Evolutionary conservation across 2,888 invertebrate genomes (phyloP), one percentile per base, ranked within the genome.

Genomic region (Epinotia bilunana): DNA sequence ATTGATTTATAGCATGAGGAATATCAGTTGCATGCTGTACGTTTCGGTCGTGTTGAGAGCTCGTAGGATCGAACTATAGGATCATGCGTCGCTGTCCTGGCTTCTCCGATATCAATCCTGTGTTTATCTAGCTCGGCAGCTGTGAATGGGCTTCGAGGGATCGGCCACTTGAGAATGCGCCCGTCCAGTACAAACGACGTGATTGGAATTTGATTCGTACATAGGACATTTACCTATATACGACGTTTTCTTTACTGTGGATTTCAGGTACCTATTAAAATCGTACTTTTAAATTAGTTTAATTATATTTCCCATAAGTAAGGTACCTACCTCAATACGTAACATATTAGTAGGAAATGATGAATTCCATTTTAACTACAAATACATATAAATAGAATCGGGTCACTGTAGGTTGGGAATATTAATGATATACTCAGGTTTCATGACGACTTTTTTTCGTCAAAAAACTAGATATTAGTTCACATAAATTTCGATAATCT

Each of bases 41-140:
- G 55, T 12, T 60, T 12, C 20, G 46, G 13, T 71, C 23, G 64
- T 33, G 65, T 65, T 71, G 70, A 71, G 70, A 64, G 70, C 64
- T 60, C 63, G 57, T 55, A 46, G 57, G 62, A 49, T 53, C 64
- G 58, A 70, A 49, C 74, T 71, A 61, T 74, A 70, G 60, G 64
- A 49, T 74, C 64, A 39, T 69, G 20, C 63, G 74, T 58, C 74
- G 63, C 46, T 63, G 58, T 69, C 62, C 58, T 58, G 49, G 69
- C 63, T 63, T 68, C 69, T 69, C 43, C 68, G 68, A 71, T 71
- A 61, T 74, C 74, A 71, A 71, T 65, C 33, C 70, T 33, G 74
- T 71, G 70, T 74, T 74, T 74, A 71, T 74, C 70, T 71, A 70
- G 74, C 70, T 60, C 12, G 46, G 62, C 74, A 74, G 74, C 28